These are phyloP conservation scores for Azemiops feae DNA, from an alignment of 2,113 vertebrate species.

Conservation along the genomic window DNA sequence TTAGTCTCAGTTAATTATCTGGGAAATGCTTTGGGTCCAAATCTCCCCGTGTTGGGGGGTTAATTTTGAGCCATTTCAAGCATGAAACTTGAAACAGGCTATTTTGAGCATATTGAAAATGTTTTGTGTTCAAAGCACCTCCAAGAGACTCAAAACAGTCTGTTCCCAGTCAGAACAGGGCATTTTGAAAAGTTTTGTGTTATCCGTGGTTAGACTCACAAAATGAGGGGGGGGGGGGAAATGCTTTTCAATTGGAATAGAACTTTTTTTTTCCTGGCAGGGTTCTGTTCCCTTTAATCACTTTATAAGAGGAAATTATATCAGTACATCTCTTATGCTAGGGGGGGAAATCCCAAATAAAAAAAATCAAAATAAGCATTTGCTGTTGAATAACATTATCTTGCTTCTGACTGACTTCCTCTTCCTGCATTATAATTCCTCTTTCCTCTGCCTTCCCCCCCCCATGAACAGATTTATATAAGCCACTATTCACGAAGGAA, in stretches of 20 bases:
- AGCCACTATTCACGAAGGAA: constrained; percentile 2
- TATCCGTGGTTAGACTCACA: not conserved
- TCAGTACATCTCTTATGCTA: not conserved
- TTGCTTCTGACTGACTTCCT: not conserved
- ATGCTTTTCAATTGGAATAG: not conserved
- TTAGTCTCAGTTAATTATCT: constrained; percentile 32
- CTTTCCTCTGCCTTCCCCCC: not conserved
- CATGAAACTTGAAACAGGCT: not conserved
- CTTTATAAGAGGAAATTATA: not conserved
- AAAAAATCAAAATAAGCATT: not conserved
- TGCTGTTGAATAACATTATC: constrained; percentile 19
- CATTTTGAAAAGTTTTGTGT: not conserved
- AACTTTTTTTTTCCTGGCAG: not conserved
- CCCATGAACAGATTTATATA: not conserved
- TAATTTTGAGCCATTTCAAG: not conserved
- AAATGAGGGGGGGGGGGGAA: not conserved
- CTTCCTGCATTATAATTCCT: not conserved
- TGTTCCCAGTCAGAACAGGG: not conserved
- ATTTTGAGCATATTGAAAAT: not conserved
- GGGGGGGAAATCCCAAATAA: not conserved
- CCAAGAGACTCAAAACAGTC: not conserved
- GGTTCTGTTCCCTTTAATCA: not conserved
- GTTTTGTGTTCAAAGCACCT: not conserved
- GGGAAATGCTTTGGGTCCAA: not conserved
- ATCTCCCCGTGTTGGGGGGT: not conserved